phyloP scores from a whole-genome alignment of 2,113 vertebrate species.

The Cyrtonyx montezumae region DNA sequence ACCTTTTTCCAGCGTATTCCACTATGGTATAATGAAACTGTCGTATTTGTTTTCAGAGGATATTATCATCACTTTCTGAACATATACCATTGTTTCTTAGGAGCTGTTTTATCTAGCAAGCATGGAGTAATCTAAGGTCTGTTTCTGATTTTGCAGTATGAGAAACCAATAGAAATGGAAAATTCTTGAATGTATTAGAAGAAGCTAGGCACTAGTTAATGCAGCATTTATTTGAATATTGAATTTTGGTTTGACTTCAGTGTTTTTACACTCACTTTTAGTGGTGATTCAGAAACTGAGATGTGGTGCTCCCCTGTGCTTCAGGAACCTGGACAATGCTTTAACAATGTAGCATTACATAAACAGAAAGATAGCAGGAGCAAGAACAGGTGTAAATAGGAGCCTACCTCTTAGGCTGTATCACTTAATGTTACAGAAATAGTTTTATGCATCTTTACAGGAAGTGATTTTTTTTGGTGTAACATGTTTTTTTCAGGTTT shows the following conservation, averaged over 20 bases:
- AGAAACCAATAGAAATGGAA: neutral
- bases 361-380: neutral
- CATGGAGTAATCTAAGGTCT: neutral
- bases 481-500: neutral
- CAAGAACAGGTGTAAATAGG: neutral
- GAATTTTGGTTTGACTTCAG: neutral
- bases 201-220: neutral
- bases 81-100: neutral
- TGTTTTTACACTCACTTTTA: neutral
- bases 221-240: neutral
- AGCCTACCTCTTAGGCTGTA: neutral
- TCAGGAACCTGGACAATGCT: neutral
- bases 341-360: neutral
- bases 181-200: neutral
- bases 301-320: accelerated
- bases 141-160: neutral
- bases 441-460: neutral
- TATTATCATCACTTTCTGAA: neutral
- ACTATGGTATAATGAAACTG: neutral
- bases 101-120: neutral
- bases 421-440: neutral
- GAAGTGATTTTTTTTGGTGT: neutral
- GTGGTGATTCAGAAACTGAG: neutral
- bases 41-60: neutral
- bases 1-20: neutral